Base-by-base conservation (phyloP, 2,888 invertebrate genomes). In the Enchytraeus crypticus region DNA sequence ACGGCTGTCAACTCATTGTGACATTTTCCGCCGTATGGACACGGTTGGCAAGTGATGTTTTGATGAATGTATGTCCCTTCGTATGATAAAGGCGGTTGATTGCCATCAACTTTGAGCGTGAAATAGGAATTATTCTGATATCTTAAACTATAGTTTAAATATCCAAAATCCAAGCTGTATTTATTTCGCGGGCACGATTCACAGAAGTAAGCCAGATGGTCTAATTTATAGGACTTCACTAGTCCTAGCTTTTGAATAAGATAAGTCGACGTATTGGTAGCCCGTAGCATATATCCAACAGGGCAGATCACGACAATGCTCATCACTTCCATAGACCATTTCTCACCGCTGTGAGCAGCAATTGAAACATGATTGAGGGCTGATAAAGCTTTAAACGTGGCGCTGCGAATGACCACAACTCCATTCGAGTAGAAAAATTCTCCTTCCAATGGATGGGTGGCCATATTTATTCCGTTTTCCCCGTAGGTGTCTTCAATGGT, bases 141-240 rank as follows among this genome's bases (percentile, higher is more conserved):
- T 5, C 51, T 49, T 11, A 67, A 54, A 38, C 60, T 68, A 57
- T 63, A 68, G 49, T 58, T 57, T 34, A 68, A 51, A 43, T 68
- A 64, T 3, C 68, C 68, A 38, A 53, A 56, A 54, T 67, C 66
- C 4, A 67, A 61, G 53, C 66, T 67, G 60, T 68, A 68, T 43
- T 60, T 60, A 33, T 67, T 60, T 14, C 66, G 46, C 1, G 64
- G 65, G 45, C 68, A 68, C 2, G 68, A 67, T 46, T 67, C 66
- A 47, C 68, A 68, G 51, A 64, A 67, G 59, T 68, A 68, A 18
- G 66, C 65, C 38, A 68, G 57, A 53, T 68, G 68, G 30, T 68
- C 68, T 2, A 68, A 59, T 53, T 63, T 63, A 57, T 68, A 67
- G 43, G 64, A 64, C 11, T 64, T 59, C 21, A 54, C 29, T 14